A percentile compares a stretch with the other conserved stretches of the same genome.
These are phyloP conservation scores for Galerucella pusilla DNA, from an alignment of 2,888 invertebrate genomes.

Conservation along the genomic window DNA sequence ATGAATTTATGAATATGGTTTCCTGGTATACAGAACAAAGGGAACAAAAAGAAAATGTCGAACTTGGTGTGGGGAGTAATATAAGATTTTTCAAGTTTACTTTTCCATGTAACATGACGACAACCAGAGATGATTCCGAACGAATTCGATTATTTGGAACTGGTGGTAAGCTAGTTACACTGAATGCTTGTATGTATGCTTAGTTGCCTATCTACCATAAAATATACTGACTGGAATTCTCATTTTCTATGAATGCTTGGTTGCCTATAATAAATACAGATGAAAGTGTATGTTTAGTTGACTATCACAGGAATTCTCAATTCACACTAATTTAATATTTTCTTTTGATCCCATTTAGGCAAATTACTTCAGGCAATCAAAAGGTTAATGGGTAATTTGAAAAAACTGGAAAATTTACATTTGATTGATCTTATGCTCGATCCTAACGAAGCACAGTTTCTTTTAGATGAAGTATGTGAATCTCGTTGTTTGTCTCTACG, in stretches of 20 bases:
- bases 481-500: constrained; percentile 73
- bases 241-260: too few relatives aligned
- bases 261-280: too few relatives aligned
- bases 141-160: constrained; percentile 79
- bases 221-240: too few relatives aligned
- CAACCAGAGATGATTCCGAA: constrained; percentile 70
- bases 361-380: constrained; percentile 67
- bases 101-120: constrained; percentile 80
- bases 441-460: constrained; percentile 74
- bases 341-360: constrained; percentile 24
- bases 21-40: constrained; percentile 77
- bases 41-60: constrained; percentile 53
- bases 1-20: constrained; percentile 86
- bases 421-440: constrained; percentile 81
- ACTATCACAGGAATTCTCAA: too few relatives aligned
- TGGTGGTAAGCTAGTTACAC: constrained; percentile 67
- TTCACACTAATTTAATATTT: constrained; percentile 60
- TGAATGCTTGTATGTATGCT: too few relatives aligned
- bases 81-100: constrained; percentile 75
- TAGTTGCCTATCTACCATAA: too few relatives aligned
- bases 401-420: constrained; percentile 72
- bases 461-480: constrained; percentile 78
- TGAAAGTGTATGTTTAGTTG: too few relatives aligned
- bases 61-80: constrained; percentile 68
- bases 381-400: constrained; percentile 75